Percentiles rank a stretch among this genome's conserved stretches.
Evolutionary conservation across 2,113 vertebrate species (phyloP).

Genomic region (Pelmatolapia mariae): DNA sequence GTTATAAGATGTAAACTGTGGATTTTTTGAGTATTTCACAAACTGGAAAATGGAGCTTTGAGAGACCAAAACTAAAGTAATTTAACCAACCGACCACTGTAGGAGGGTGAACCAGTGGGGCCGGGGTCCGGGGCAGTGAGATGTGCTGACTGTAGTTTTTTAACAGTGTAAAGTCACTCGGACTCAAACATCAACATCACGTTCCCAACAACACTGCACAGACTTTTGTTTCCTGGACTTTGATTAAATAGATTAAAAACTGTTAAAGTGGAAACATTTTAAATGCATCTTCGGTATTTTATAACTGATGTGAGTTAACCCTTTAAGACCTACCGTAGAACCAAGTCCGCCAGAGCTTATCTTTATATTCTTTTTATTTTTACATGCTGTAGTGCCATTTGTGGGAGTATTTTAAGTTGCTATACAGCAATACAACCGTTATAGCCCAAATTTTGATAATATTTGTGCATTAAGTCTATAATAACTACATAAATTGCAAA

Average conservation of each 20-base stretch:
- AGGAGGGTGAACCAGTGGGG: accelerated
- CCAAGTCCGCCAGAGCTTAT: not conserved
- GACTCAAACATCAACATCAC: not conserved
- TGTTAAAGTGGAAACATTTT: not conserved
- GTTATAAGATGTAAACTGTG: accelerated
- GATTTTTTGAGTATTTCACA: not conserved
- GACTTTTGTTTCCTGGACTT: not conserved
- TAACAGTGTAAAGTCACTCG: not conserved
- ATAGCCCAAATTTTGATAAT: accelerated
- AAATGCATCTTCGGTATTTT: accelerated
- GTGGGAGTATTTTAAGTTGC: not conserved
- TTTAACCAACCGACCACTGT: not conserved
- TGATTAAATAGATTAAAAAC: not conserved
- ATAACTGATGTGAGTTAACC: not conserved
- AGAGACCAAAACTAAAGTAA: not conserved
- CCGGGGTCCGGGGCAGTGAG: not conserved
- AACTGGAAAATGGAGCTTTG: not conserved
- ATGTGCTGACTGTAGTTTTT: not conserved
- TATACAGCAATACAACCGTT: not conserved
- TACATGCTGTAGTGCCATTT: accelerated
- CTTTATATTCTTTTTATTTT: not conserved
- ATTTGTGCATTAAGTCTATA: not conserved
- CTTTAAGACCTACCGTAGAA: not conserved
- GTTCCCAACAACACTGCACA: not conserved
- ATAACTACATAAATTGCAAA: not conserved